Evolutionary conservation across 2,113 vertebrate genomes (phyloP).

Genomic region (Jacana jacana): DNA sequence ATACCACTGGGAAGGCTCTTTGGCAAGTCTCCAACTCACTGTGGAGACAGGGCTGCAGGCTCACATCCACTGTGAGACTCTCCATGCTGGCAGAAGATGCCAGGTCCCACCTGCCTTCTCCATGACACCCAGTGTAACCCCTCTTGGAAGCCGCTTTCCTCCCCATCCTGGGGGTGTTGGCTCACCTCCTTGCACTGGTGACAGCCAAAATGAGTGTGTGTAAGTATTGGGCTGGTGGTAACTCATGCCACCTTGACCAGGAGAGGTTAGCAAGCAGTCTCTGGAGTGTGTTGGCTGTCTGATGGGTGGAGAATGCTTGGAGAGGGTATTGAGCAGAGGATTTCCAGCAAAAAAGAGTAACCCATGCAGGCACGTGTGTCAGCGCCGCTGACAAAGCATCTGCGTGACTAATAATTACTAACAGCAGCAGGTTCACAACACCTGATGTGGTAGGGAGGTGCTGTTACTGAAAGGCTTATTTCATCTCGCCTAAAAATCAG

Average conservation of each 20-base stretch:
- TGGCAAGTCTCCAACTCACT: not conserved
- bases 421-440: not conserved
- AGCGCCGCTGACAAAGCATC: not conserved
- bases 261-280: not conserved
- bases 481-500: not conserved
- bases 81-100: not conserved
- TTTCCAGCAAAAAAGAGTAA: not conserved
- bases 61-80: not conserved
- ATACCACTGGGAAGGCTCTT: not conserved
- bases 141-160: not conserved
- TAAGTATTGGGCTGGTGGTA: not conserved
- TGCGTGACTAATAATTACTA: not conserved
- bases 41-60: fast-evolving
- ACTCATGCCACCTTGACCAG: fast-evolving
- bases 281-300: not conserved
- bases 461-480: not conserved
- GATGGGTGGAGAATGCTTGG: not conserved
- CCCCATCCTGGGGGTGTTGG: not conserved
- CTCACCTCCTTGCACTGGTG: not conserved
- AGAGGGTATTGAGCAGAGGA: not conserved
- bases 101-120: not conserved
- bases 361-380: not conserved
- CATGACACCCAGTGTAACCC: fast-evolving
- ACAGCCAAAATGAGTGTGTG: not conserved
- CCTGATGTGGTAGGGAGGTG: not conserved